Percentiles rank a stretch among this genome's conserved stretches.
Conservation (phyloP, 2,888 invertebrate species). For the Eurytoma californica region DNA sequence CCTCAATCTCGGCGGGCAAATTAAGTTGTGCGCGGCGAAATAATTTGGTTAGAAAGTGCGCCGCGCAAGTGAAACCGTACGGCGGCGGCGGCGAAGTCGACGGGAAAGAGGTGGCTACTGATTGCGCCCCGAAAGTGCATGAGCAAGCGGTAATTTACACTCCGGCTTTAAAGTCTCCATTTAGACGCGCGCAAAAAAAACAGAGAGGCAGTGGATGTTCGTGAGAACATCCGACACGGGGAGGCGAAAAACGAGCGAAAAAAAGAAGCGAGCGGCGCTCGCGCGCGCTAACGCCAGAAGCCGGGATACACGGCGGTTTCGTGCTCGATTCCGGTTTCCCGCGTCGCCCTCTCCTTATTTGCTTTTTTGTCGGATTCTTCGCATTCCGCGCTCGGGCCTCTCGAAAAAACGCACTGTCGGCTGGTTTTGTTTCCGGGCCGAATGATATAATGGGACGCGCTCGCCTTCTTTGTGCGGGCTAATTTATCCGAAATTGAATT, state of each 20-base stretch:
- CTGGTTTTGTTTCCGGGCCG: too few species aligned
- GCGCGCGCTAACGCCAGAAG: not conserved
- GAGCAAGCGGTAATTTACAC: slow-evolving; percentile 41
- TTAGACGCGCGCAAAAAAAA: slow-evolving; percentile 16
- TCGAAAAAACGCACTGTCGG: too few species aligned
- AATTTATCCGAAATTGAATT: too few species aligned
- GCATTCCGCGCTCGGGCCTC: not conserved
- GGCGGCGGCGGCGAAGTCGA: not conserved
- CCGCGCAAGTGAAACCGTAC: slow-evolving; percentile 2
- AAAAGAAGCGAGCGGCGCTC: slow-evolving; percentile 11
- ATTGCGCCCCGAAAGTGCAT: slow-evolving; percentile 32
- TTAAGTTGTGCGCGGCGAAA: not conserved
- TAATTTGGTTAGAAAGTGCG: slow-evolving; percentile 30
- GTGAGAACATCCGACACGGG: slow-evolving; percentile 15
- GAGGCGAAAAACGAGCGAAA: slow-evolving; percentile 11
- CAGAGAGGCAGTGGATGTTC: slow-evolving; percentile 8
- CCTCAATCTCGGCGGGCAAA: not conserved
- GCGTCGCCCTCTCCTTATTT: not conserved
- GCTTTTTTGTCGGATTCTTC: not conserved
- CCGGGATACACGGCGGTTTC: slow-evolving; percentile 43
- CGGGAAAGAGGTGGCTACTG: not conserved
- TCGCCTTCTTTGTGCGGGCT: too few species aligned
- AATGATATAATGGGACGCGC: too few species aligned
- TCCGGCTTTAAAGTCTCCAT: slow-evolving; percentile 33
- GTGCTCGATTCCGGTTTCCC: slow-evolving; percentile 35